Evolutionary conservation across 2,113 vertebrate genomes (phyloP).

Genomic region (Irena cyanogastra): DNA sequence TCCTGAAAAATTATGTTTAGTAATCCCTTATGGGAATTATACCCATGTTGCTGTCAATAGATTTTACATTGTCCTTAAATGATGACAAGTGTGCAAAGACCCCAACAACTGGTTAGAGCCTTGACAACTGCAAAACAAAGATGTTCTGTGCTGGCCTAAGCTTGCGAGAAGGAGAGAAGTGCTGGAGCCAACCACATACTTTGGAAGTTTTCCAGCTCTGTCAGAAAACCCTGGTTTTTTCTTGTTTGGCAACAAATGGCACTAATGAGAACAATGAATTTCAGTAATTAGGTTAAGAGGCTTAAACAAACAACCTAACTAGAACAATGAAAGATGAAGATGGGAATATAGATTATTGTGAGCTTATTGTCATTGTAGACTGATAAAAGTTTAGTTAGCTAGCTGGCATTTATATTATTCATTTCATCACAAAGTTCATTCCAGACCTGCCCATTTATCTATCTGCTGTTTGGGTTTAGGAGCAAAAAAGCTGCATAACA

Average conservation of each 20-base stretch:
- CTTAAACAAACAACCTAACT: slow-evolving; percentile 50
- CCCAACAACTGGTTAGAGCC: not conserved
- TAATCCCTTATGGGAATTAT: not conserved
- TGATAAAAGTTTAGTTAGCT: slow-evolving; percentile 10
- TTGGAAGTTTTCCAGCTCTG: not conserved
- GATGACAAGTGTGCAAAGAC: not conserved
- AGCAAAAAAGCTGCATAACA: not conserved
- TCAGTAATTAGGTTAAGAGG: slow-evolving; percentile 56
- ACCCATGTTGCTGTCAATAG: not conserved
- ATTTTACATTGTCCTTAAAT: not conserved
- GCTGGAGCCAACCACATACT: not conserved
- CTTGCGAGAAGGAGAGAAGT: not conserved
- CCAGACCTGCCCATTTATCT: not conserved
- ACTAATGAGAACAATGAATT: slow-evolving; percentile 41
- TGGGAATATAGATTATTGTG: slow-evolving; percentile 41
- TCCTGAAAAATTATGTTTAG: not conserved
- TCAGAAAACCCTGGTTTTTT: not conserved
- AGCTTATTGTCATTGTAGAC: slow-evolving; percentile 14
- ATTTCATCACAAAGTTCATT: not conserved
- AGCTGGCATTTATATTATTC: not conserved
- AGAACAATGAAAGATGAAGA: slow-evolving; percentile 50
- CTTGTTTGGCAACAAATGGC: slow-evolving; percentile 44
- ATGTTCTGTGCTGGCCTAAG: not conserved
- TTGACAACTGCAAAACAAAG: slow-evolving; percentile 45
- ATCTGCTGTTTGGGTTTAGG: not conserved